phyloP scores from a whole-genome alignment of 2,113 vertebrate species.

The Uropsilus gracilis region DNA sequence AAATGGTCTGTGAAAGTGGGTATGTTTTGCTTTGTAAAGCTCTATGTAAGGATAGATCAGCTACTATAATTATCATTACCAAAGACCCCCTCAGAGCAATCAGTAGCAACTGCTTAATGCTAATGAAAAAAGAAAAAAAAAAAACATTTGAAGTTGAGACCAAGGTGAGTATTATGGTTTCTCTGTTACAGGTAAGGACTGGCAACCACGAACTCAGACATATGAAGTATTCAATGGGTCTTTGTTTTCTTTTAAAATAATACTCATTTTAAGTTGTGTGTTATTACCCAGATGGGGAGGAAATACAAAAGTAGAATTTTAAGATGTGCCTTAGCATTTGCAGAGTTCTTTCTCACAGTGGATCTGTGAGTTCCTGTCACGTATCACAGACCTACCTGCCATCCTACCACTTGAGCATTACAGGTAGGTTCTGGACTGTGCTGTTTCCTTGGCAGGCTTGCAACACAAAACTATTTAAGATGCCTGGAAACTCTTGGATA shows the following conservation, averaged over 20 bases:
- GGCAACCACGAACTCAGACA: not conserved
- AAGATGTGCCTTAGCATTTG: not conserved
- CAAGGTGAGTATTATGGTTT: not conserved
- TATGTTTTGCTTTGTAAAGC: constrained; percentile 52
- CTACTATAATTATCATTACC: constrained; percentile 27
- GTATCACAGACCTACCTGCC: fast-evolving
- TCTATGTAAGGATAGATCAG: constrained; percentile 33
- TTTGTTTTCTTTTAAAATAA: constrained; percentile 3
- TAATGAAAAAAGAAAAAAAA: too few relatives aligned
- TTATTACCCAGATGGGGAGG: not conserved
- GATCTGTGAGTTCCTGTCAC: too few relatives aligned
- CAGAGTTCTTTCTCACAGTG: not conserved
- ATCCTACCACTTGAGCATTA: not conserved
- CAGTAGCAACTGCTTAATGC: not conserved
- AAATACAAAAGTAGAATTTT: not conserved
- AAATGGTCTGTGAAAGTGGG: constrained; percentile 65
- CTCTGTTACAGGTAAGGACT: not conserved
- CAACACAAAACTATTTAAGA: not conserved
- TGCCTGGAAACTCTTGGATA: not conserved
- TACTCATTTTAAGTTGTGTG: not conserved
- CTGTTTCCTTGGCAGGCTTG: not conserved
- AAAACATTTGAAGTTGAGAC: not conserved
- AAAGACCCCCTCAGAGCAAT: constrained; percentile 9
- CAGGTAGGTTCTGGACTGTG: not conserved
- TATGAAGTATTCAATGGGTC: not conserved